A percentile compares a stretch with the other conserved stretches of the same genome.
phyloP scores from a whole-genome alignment of 1,140 invertebrate genomes.

The Drosophila funebris region DNA sequence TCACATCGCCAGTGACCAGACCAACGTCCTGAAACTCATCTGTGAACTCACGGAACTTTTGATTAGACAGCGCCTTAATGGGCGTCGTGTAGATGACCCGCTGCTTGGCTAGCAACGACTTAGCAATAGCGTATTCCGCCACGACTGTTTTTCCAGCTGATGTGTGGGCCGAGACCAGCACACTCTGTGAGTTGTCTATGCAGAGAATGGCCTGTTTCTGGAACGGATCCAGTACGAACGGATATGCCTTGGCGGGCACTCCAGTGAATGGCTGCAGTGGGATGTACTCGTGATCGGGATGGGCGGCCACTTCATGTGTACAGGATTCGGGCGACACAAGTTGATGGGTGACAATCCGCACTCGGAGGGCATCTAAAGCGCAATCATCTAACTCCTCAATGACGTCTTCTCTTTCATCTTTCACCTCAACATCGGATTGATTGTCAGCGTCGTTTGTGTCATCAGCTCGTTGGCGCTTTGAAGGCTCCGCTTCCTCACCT shows the following conservation, averaged over 20 bases:
- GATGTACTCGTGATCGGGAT: conserved; percentile 92
- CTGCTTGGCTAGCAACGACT: conserved; percentile 89
- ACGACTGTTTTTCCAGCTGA: conserved; percentile 99
- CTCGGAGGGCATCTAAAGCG: conserved; percentile 72
- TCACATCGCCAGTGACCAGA: conserved; percentile 99
- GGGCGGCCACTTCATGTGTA: conserved; percentile 96
- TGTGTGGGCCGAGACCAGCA: conserved; percentile 99
- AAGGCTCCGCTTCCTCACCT: not conserved
- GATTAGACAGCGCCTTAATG: conserved; percentile 99
- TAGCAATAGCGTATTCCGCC: conserved; percentile 92
- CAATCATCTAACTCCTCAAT: conserved; percentile 66
- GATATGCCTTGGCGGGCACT: conserved; percentile 96
- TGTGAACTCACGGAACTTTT: conserved; percentile 99
- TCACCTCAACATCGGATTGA: conserved; percentile 3
- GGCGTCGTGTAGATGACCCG: conserved; percentile 99
- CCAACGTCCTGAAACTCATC: conserved; percentile 99
- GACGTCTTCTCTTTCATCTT: conserved; percentile 3
- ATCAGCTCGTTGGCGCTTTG: conserved; percentile 35
- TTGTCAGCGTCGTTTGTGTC: conserved; percentile 6
- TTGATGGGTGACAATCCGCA: conserved; percentile 92
- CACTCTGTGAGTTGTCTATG: conserved; percentile 98
- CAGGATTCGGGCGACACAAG: conserved; percentile 95
- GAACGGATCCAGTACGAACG: conserved; percentile 98
- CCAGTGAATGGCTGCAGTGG: conserved; percentile 86
- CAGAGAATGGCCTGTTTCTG: conserved; percentile 99